Evolutionary conservation across 2,797 vertebrate genomes (phyloP).

Genomic region (Florisuga fusca): DNA sequence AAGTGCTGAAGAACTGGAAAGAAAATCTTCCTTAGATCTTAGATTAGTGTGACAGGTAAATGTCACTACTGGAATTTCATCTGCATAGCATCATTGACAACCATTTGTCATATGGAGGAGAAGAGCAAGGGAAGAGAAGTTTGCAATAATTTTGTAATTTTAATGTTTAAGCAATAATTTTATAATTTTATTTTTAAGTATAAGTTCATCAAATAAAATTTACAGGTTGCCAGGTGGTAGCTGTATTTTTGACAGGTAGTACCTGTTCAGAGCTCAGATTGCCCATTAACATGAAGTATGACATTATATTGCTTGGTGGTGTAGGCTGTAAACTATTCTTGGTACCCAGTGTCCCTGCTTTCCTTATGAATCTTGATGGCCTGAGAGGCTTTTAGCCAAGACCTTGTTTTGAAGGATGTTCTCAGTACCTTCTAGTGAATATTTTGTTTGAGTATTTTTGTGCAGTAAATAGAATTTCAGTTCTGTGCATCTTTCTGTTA

Average conservation of each 20-base stretch:
- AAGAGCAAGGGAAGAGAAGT: not conserved
- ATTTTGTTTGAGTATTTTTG: not conserved
- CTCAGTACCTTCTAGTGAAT: not conserved
- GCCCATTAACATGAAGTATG: not conserved
- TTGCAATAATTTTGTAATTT: not conserved
- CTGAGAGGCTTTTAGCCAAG: not conserved
- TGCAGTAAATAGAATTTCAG: not conserved
- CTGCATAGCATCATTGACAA: accelerated
- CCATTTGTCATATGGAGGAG: not conserved
- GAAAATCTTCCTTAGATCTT: not conserved
- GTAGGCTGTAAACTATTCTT: not conserved
- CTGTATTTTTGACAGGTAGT: not conserved
- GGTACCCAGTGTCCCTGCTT: not conserved
- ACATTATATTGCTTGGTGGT: not conserved
- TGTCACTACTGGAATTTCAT: not conserved
- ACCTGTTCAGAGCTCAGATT: not conserved
- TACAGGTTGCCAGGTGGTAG: not conserved
- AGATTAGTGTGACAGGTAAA: not conserved
- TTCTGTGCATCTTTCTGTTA: not conserved
- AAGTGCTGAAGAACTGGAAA: not conserved
- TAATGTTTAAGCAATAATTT: not conserved
- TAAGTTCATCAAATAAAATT: not conserved
- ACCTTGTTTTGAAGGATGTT: not conserved
- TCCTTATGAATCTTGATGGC: not conserved
- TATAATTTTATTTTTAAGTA: not conserved